Base-by-base conservation (phyloP, 2,888 invertebrate species). In the Diadromus collaris region DNA sequence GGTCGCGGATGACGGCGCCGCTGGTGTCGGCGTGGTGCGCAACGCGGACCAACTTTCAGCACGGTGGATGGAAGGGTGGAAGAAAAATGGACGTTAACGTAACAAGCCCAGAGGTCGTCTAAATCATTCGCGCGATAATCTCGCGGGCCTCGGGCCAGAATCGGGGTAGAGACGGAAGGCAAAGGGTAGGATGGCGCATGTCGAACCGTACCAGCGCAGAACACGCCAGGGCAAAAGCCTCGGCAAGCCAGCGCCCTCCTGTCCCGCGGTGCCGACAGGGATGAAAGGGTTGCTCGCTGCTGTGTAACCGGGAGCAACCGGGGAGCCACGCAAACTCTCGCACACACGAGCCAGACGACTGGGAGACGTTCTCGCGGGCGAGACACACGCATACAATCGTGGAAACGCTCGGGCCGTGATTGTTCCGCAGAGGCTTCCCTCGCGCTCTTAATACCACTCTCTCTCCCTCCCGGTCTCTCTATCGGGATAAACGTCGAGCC, bases 401-500 rank as follows among this genome's bases (percentile, higher is more conserved):
- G 79, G 83, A 83, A 84, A 82, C 82, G 77, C 56, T 61, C 67
- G 76, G 76, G 27, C 51, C 81, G 85, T 84, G 88, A 89, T 89
- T 89, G 87, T 89, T 86, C 86, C 84, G 70, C 84, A 34, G 44
- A 84, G 82, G 84, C 84, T 84, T 83, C 83, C 86, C 64, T 3
- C 56, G 34, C 48, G 41, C 67, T 68, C 72, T 63, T 54, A 51
- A 21, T 51, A 24, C 21, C 13, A 51, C 51, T 24, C n/a, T 21
- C 7, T 19, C 48, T 48, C n/a, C 19, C n/a, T 5, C 19, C 51
- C 9, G 51, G 10, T 51, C 68, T 79, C 68, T 64, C 56, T 61
- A 72, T 77, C 67, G 69, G 78, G 87, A 88, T 88, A 88, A 88
- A 87, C 86, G 86, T 83, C 84, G 83, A 79, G 82, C 84, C 83